These are phyloP conservation scores for Sarcophaga peregrina DNA, from an alignment of 1,140 invertebrate species.

Conservation along the genomic window DNA sequence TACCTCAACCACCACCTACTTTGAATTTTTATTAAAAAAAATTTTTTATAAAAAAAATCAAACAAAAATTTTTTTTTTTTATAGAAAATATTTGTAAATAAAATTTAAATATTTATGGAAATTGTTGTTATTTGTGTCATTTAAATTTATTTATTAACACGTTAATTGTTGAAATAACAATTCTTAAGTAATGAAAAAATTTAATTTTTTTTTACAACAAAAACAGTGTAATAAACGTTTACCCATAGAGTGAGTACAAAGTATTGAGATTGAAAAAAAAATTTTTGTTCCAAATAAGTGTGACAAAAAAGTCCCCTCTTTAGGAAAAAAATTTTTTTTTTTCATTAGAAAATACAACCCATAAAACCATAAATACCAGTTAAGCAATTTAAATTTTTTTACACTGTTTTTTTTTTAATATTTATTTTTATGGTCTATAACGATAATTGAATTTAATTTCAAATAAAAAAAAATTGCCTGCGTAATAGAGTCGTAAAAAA, in stretches of 20 bases:
- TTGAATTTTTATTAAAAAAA: neutral
- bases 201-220: too few relatives aligned
- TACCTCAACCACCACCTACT: neutral
- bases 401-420: neutral
- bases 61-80: too few relatives aligned
- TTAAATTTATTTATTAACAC: neutral
- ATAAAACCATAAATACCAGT: neutral
- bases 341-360: too few relatives aligned
- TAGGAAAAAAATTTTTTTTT: too few relatives aligned
- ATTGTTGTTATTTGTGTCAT: neutral
- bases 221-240: too few relatives aligned
- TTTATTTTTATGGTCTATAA: neutral
- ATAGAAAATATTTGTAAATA: neutral
- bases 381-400: neutral
- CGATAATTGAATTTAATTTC: too few relatives aligned
- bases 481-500: too few relatives aligned
- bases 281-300: neutral
- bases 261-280: neutral
- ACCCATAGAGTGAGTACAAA: neutral
- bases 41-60: neutral
- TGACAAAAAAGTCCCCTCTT: neutral
- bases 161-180: conserved; percentile 1
- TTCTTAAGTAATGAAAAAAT: too few relatives aligned
- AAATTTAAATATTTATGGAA: neutral
- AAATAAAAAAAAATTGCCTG: too few relatives aligned